Conservation (phyloP, 2,113 vertebrate genomes). For the Raja brachyura region DNA sequence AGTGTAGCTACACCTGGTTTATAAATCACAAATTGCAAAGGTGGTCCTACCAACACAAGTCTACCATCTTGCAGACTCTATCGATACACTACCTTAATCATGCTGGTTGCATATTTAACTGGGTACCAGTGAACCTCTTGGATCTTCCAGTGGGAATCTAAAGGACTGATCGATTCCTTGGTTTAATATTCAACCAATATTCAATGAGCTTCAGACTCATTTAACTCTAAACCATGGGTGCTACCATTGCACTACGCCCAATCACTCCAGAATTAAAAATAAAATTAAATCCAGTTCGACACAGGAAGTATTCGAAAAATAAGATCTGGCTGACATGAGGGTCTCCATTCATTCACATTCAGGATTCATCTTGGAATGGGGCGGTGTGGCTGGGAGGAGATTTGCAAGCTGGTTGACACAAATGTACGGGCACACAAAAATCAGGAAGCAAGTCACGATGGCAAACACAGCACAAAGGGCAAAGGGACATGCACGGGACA, state of each 20-base stretch:
- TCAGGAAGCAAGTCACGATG: background rate
- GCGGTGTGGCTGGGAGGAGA: background rate
- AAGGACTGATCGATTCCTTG: background rate
- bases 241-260: background rate
- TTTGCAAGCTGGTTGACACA: background rate
- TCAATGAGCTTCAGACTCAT: background rate
- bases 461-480: background rate
- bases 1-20: background rate
- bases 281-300: background rate
- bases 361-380: background rate
- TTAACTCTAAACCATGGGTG: background rate
- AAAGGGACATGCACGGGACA: background rate
- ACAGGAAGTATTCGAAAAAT: background rate
- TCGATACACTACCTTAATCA: too few relatives aligned
- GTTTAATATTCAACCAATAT: too few relatives aligned
- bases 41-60: too few relatives aligned
- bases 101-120: background rate
- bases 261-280: too few relatives aligned
- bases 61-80: too few relatives aligned
- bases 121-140: background rate
- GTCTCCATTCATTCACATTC: background rate
- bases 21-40: too few relatives aligned
- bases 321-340: background rate
- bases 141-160: background rate
- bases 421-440: background rate